phyloP scores from a whole-genome alignment of 1,140 invertebrate species.

The Brachionus sp. region DNA sequence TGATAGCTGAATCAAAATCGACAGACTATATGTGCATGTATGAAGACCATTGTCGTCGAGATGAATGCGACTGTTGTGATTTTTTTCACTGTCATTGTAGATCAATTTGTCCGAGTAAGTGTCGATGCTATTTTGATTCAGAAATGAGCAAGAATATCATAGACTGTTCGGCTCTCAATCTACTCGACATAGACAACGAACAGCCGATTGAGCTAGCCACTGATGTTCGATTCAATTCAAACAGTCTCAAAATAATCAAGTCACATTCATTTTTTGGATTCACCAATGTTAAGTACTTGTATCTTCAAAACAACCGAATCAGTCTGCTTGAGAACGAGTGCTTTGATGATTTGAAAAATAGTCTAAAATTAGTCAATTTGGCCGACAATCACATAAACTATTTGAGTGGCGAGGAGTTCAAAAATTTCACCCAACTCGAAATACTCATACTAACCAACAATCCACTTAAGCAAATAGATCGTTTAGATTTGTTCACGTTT shows the following conservation, averaged over 20 bases:
- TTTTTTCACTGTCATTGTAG: slow-evolving; percentile 38
- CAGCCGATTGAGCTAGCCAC: slow-evolving; percentile 11
- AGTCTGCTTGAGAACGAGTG: neutral
- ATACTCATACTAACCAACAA: slow-evolving; percentile 12
- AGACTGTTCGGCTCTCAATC: neutral
- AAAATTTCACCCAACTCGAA: slow-evolving; percentile 12
- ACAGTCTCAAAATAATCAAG: slow-evolving; percentile 6
- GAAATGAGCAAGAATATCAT: neutral
- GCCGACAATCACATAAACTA: slow-evolving; percentile 29
- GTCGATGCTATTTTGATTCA: slow-evolving; percentile 10
- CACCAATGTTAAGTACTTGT: slow-evolving; percentile 25
- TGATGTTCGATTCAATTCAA: slow-evolving; percentile 30
- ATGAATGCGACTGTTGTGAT: slow-evolving; percentile 31
- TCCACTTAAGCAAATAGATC: slow-evolving; percentile 10
- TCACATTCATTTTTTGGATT: slow-evolving; percentile 30
- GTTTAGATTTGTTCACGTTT: neutral
- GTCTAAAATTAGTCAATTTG: neutral
- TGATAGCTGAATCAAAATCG: neutral
- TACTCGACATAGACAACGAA: neutral
- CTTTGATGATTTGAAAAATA: slow-evolving; percentile 17
- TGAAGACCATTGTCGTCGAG: slow-evolving; percentile 5
- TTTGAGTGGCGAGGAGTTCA: slow-evolving; percentile 35
- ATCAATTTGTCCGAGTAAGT: slow-evolving; percentile 34
- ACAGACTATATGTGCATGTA: slow-evolving; percentile 12
- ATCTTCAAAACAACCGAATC: slow-evolving; percentile 28